Conservation (phyloP, 2,888 invertebrate genomes). For the Drosophila anceps region DNA sequence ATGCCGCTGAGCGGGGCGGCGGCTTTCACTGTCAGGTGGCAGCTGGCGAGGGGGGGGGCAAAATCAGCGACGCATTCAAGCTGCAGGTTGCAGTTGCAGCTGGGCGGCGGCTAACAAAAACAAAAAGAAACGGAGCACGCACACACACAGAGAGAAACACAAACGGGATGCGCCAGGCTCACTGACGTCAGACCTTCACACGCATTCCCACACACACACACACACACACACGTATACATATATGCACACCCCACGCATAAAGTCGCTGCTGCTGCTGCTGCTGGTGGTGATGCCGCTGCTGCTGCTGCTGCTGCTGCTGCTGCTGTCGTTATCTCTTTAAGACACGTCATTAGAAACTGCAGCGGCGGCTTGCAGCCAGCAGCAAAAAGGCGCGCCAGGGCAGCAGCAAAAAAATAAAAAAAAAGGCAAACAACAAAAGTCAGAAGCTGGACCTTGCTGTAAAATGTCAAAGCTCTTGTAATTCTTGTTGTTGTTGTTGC, state of each 20-base stretch:
- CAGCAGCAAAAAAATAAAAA: constrained; percentile 8
- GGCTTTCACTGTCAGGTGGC: neutral
- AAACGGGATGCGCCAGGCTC: constrained; percentile 52
- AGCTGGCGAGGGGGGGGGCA: too few species aligned
- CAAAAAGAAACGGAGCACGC: constrained; percentile 15
- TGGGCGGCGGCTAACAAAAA: constrained; percentile 53
- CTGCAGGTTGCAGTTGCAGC: constrained; percentile 19
- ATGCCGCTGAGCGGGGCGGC: neutral
- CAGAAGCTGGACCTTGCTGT: constrained; percentile 22
- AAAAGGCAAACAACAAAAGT: constrained; percentile 33
- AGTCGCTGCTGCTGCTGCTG: constrained; percentile 14
- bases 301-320: constrained; percentile 19
- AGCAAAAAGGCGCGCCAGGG: constrained; percentile 55
- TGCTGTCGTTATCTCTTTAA: constrained; percentile 60
- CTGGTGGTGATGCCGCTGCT: too few species aligned
- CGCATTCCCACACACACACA: constrained; percentile 32
- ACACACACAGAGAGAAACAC: constrained; percentile 1
- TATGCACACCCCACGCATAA: constrained; percentile 52
- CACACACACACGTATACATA: constrained; percentile 23
- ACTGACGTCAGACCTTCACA: constrained; percentile 60
- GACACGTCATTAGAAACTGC: constrained; percentile 72
- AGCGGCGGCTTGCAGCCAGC: constrained; percentile 42
- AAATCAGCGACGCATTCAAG: constrained; percentile 1
- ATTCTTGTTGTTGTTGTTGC: constrained; percentile 36
- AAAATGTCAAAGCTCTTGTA: constrained; percentile 52